These are phyloP conservation scores for Trachops cirrhosus DNA, from an alignment of 2,797 vertebrate genomes.

Conservation along the genomic window DNA sequence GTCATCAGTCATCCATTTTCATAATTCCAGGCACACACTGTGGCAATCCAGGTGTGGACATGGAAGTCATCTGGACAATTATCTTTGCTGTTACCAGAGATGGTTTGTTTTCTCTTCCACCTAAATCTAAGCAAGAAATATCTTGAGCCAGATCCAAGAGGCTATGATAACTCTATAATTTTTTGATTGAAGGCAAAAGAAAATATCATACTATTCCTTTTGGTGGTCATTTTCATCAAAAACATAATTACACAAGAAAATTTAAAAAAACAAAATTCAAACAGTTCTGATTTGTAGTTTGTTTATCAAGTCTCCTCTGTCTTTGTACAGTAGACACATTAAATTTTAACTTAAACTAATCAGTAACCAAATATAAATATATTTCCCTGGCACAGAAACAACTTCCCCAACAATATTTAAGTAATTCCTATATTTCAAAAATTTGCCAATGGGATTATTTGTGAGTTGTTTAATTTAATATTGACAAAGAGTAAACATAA, in stretches of 20 bases:
- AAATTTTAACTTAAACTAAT: not conserved
- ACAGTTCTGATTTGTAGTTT: not conserved
- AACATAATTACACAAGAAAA: not conserved
- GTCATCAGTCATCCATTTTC: slow-evolving; percentile 66
- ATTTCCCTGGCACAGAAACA: not conserved
- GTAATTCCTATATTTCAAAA: not conserved
- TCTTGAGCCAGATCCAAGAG: slow-evolving; percentile 32
- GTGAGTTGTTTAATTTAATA: not conserved
- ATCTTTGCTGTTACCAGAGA: slow-evolving; percentile 56
- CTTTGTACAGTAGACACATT: not conserved
- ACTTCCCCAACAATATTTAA: not conserved
- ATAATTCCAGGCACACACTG: slow-evolving; percentile 67
- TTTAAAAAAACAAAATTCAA: not conserved
- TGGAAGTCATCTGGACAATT: slow-evolving; percentile 72
- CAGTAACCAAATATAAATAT: not conserved
- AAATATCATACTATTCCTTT: not conserved
- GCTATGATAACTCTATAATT: slow-evolving; percentile 7
- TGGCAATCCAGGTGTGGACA: slow-evolving; percentile 69
- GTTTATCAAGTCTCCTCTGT: not conserved
- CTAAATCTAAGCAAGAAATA: slow-evolving; percentile 49
- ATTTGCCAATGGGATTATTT: not conserved
- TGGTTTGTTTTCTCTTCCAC: slow-evolving; percentile 31
- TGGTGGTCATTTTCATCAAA: not conserved
- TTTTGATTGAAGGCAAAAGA: slow-evolving; percentile 21
- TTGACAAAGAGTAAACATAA: not conserved